Conservation (phyloP, 2,888 invertebrate species). For the Ennomos fuscantarius region DNA sequence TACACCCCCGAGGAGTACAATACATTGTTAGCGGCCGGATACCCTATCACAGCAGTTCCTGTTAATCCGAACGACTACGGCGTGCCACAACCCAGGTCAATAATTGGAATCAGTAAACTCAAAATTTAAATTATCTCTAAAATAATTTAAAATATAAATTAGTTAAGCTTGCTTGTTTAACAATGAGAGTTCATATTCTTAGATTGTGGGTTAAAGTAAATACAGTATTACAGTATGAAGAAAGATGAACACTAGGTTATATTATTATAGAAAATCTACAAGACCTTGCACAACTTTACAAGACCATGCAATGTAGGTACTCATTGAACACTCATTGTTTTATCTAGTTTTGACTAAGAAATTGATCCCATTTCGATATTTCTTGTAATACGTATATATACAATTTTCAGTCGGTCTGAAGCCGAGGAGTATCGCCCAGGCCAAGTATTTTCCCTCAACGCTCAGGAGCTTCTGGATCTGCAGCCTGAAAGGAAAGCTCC, state of each 20-base stretch:
- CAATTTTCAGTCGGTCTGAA: constrained; percentile 57
- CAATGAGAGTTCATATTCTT: constrained; percentile 1
- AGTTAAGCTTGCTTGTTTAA: too few relatives aligned
- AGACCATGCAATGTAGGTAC: too few relatives aligned
- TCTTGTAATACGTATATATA: too few relatives aligned
- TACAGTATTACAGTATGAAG: too few relatives aligned
- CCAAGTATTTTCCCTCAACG: constrained; percentile 75
- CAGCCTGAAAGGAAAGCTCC: constrained; percentile 77
- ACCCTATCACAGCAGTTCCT: constrained; percentile 46
- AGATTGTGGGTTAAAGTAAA: constrained; percentile 1
- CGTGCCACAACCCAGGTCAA: constrained; percentile 34
- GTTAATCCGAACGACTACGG: constrained; percentile 32
- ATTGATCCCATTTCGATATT: too few relatives aligned
- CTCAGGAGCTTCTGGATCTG: constrained; percentile 72
- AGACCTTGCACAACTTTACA: too few relatives aligned
- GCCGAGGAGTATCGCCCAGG: constrained; percentile 74
- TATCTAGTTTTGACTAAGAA: too few relatives aligned
- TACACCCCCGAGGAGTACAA: constrained; percentile 48
- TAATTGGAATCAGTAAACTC: constrained; percentile 30
- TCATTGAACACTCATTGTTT: too few relatives aligned
- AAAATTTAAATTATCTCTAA: constrained; percentile 6
- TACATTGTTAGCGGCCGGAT: constrained; percentile 45
- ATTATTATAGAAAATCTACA: too few relatives aligned
- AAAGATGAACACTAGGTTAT: too few relatives aligned
- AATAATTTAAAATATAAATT: background rate